Conservation (phyloP, 2,113 vertebrate genomes). For the Takifugu bimaculatus region DNA sequence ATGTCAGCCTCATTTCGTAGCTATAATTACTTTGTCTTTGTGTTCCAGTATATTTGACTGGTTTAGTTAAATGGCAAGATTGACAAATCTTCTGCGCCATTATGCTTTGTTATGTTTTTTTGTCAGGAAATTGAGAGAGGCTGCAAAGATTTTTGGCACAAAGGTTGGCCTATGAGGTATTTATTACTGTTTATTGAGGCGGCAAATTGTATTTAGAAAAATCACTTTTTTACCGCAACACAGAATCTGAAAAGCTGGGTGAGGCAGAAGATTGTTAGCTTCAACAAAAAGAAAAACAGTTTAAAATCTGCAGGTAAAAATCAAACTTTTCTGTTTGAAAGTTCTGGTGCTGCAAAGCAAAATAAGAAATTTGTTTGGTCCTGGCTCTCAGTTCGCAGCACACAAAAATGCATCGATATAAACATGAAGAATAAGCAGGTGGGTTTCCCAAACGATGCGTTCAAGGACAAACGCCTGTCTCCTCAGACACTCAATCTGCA, state of each 20-base stretch:
- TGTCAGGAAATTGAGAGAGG: no score
- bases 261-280: no score
- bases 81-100: no score
- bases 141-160: no score
- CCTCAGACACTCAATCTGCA: constrained; percentile 29
- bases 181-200: no score
- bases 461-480: constrained; percentile 12
- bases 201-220: no score
- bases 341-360: neutral
- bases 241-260: neutral
- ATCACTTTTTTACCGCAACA: no score
- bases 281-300: no score
- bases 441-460: constrained; percentile 1
- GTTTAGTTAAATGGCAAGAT: no score
- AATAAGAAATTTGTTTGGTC: neutral
- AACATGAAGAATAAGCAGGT: neutral
- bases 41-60: neutral
- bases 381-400: neutral
- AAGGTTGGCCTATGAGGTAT: no score
- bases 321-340: neutral
- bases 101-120: no score
- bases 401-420: neutral
- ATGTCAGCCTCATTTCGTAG: no score
- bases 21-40: neutral
- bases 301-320: neutral